Conservation (phyloP, 1,140 invertebrate species). For the Mya arenaria region DNA sequence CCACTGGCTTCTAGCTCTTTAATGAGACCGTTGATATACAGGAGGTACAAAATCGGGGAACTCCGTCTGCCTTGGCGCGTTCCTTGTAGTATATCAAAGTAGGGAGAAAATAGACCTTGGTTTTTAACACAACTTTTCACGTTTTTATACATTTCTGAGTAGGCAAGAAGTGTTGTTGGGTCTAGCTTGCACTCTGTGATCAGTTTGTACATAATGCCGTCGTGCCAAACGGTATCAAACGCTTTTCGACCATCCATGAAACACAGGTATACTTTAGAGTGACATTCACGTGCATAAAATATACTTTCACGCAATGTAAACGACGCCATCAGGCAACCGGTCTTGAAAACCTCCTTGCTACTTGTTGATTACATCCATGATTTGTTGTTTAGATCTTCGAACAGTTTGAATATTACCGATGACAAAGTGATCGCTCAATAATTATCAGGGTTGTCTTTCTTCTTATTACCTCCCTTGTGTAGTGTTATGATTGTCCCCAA, state of each 20-base stretch:
- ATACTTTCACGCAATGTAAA: slow-evolving; percentile 3
- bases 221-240: slow-evolving; percentile 18
- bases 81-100: no score
- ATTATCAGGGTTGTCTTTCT: neutral
- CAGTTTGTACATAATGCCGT: slow-evolving; percentile 8
- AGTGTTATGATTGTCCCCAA: slow-evolving; percentile 2
- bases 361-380: neutral
- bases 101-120: no score
- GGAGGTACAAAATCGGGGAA: no score
- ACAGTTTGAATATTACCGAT: neutral
- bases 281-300: neutral
- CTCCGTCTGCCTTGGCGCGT: no score
- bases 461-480: slow-evolving; percentile 28
- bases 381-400: slow-evolving; percentile 2
- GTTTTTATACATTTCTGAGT: neutral
- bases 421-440: neutral
- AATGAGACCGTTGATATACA: no score
- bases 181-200: neutral
- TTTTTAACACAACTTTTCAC: neutral
- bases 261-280: slow-evolving; percentile 6
- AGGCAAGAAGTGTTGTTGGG: slow-evolving; percentile 1
- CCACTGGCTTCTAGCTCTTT: no score
- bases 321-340: neutral
- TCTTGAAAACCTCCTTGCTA: slow-evolving; percentile 3
- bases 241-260: slow-evolving; percentile 12